A percentile compares a stretch with the other conserved stretches of the same genome.
Evolutionary conservation across 2,113 vertebrate genomes (phyloP).

Genomic region (Pyxicephalus adspersus): DNA sequence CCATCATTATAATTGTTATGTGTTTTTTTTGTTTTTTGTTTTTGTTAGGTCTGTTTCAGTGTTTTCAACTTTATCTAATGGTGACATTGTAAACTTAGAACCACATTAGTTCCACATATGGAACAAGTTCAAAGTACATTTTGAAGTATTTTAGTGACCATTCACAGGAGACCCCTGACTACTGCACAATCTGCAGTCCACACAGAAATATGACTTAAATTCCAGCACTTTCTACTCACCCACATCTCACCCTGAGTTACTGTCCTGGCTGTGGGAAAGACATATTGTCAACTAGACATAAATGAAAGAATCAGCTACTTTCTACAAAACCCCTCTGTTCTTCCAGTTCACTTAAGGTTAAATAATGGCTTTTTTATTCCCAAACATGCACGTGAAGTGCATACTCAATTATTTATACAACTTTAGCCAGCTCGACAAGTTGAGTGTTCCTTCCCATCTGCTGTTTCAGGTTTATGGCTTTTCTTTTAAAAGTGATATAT

Average conservation of each 20-base stretch:
- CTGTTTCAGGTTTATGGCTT: conserved; percentile 17
- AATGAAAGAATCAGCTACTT: conserved; percentile 7
- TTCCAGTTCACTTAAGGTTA: conserved; percentile 38
- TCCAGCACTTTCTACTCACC: not conserved
- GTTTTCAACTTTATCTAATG: too few species aligned
- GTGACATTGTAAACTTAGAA: too few species aligned
- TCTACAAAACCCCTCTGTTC: conserved; percentile 26
- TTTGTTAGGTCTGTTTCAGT: too few species aligned
- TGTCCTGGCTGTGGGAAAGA: conserved; percentile 8
- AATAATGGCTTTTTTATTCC: conserved; percentile 26
- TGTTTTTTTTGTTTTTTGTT: too few species aligned
- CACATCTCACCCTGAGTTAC: not conserved
- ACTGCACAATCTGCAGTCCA: too few species aligned
- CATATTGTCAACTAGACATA: conserved; percentile 13
- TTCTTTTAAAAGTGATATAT: conserved; percentile 37
- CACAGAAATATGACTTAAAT: not conserved
- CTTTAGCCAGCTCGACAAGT: conserved; percentile 9
- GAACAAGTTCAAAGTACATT: too few species aligned
- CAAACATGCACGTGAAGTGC: conserved; percentile 17
- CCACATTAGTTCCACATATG: too few species aligned
- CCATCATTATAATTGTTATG: too few species aligned
- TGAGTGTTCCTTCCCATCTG: conserved; percentile 29
- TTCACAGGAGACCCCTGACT: too few species aligned
- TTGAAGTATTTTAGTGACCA: too few species aligned
- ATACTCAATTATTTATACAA: conserved; percentile 47